Percentiles rank a stretch among this genome's conserved stretches.
Evolutionary conservation across 2,888 invertebrate genomes (phyloP).

Genomic region (Smittia sp.): DNA sequence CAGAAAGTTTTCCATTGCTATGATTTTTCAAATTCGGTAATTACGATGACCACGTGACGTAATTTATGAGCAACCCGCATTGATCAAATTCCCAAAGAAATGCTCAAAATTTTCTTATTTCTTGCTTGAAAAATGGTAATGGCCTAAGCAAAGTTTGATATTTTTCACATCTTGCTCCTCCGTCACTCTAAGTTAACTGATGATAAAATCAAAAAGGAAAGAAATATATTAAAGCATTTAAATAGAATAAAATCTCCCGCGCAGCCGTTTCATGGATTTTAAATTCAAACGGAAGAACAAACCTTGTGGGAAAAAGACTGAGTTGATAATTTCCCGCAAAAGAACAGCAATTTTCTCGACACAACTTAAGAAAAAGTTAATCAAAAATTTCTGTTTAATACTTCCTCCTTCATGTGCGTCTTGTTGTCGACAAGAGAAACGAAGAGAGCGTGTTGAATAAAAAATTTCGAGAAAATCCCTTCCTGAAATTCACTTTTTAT

Average conservation of each 20-base stretch:
- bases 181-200: neutral
- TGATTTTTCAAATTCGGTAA: too few species aligned
- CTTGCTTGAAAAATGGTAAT: neutral
- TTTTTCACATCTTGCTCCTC: neutral
- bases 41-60: too few species aligned
- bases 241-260: too few species aligned
- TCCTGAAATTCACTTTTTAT: neutral
- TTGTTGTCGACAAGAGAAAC: neutral
- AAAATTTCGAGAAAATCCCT: neutral
- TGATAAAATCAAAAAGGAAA: neutral
- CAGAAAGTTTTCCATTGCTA: too few species aligned
- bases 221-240: neutral
- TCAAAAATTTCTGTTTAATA: neutral
- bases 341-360: neutral
- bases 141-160: slow-evolving; percentile 7
- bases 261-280: too few species aligned
- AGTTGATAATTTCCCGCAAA: neutral
- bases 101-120: too few species aligned
- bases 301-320: neutral
- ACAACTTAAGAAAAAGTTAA: neutral
- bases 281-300: neutral
- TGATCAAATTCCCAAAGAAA: too few species aligned
- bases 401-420: neutral
- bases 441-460: neutral
- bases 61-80: too few species aligned